These are phyloP conservation scores for Syngnathus typhle DNA, from an alignment of 2,113 vertebrate genomes.

Conservation along the genomic window DNA sequence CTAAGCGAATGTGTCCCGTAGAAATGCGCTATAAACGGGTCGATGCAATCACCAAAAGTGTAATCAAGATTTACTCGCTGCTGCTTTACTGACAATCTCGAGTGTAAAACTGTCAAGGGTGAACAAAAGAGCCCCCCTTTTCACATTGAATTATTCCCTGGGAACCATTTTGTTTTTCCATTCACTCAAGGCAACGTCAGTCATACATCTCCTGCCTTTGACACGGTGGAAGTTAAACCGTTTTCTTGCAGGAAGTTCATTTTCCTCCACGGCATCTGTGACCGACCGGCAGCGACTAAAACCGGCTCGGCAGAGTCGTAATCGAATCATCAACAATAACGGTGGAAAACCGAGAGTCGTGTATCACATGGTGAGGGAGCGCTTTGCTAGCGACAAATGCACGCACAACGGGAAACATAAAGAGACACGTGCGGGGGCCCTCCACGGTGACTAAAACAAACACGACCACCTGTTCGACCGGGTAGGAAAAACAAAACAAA, in stretches of 20 bases:
- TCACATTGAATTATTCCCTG: slow-evolving; percentile 45
- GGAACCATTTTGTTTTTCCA: slow-evolving; percentile 51
- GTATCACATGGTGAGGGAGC: slow-evolving; percentile 7
- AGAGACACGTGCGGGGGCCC: slow-evolving; percentile 13
- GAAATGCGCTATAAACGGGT: slow-evolving; percentile 16
- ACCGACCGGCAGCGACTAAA: not conserved
- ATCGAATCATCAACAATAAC: not conserved
- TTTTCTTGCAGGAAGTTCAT: slow-evolving; percentile 13
- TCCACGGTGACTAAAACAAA: slow-evolving; percentile 32
- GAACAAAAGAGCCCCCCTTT: slow-evolving; percentile 49
- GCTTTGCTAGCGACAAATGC: slow-evolving; percentile 47
- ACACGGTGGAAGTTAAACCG: slow-evolving; percentile 33
- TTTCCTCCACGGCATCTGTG: not conserved
- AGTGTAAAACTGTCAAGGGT: slow-evolving; percentile 52
- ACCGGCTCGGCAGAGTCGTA: not conserved
- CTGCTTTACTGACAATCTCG: slow-evolving; percentile 58
- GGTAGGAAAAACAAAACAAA: not conserved
- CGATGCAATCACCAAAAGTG: slow-evolving; percentile 47
- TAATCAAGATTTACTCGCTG: slow-evolving; percentile 62
- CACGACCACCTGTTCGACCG: slow-evolving; percentile 60
- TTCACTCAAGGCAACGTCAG: slow-evolving; percentile 35
- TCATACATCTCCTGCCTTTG: slow-evolving; percentile 32
- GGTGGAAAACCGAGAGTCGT: not conserved
- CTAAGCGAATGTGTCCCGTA: slow-evolving; percentile 30
- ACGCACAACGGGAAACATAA: slow-evolving; percentile 48